A percentile compares a stretch with the other conserved stretches of the same genome.
phyloP scores from a whole-genome alignment of 35 echinoderm and acorn worm species.

The Antedon bifida region DNA sequence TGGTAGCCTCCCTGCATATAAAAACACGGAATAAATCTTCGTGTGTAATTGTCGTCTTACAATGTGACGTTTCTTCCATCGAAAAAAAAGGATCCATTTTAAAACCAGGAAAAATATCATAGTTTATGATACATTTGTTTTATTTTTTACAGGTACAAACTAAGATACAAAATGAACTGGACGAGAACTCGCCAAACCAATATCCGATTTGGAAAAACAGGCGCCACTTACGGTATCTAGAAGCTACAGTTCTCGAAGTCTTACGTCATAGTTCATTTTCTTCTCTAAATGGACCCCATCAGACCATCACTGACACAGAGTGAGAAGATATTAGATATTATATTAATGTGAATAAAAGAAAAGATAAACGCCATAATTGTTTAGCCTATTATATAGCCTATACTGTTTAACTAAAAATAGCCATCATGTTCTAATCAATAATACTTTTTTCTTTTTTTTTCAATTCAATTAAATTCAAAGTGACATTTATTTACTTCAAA shows the following conservation, averaged over 20 bases:
- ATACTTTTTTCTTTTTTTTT: too few species aligned
- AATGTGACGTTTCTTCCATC: too few species aligned
- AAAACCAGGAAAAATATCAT: too few species aligned
- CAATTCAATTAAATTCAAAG: too few species aligned
- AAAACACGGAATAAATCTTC: too few species aligned
- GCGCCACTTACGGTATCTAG: constrained; percentile 56
- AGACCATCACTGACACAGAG: constrained; percentile 68
- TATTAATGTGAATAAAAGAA: too few species aligned
- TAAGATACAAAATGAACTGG: constrained; percentile 59
- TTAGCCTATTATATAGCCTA: background rate
- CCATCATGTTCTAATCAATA: too few species aligned
- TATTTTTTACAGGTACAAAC: constrained; percentile 44
- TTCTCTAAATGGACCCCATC: constrained; percentile 78
- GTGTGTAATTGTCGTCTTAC: too few species aligned
- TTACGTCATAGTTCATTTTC: constrained; percentile 81
- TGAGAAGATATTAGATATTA: constrained; percentile 2
- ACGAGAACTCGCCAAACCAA: constrained; percentile 28
- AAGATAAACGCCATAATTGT: background rate
- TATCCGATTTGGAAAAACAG: constrained; percentile 54
- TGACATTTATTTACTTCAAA: too few species aligned
- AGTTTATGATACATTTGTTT: too few species aligned
- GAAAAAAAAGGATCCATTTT: too few species aligned
- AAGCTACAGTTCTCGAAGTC: constrained; percentile 82
- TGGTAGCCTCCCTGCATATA: too few species aligned
- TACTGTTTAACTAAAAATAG: background rate